Evolutionary conservation across 2,113 vertebrate genomes (phyloP).

Genomic region (Podiceps cristatus): DNA sequence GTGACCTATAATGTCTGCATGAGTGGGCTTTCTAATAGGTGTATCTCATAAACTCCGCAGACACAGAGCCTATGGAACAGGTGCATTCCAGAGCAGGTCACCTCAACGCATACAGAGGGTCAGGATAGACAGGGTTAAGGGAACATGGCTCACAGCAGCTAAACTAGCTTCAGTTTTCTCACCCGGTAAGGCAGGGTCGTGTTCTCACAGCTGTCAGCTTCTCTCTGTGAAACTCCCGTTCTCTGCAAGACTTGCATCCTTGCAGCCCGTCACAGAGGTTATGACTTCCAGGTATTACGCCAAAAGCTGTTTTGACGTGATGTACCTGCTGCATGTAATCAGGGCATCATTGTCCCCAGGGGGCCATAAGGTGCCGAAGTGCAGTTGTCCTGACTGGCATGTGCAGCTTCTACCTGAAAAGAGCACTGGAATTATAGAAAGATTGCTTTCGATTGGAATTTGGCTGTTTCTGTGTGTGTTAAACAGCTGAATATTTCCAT

Average conservation of each 20-base stretch:
- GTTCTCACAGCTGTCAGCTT: not conserved
- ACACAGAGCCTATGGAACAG: not conserved
- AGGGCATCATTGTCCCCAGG: not conserved
- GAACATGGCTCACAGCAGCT: accelerated
- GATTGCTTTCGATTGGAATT: not conserved
- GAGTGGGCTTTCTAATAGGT: not conserved
- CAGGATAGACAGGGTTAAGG: not conserved
- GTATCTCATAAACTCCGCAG: not conserved
- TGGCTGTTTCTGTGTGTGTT: not conserved
- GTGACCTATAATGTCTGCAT: not conserved
- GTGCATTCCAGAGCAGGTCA: not conserved
- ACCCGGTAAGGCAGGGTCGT: accelerated
- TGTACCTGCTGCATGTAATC: not conserved
- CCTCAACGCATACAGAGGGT: not conserved
- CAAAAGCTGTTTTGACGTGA: not conserved
- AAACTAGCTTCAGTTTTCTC: not conserved
- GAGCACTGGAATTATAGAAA: not conserved
- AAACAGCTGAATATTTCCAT: not conserved
- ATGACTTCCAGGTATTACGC: not conserved
- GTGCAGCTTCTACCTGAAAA: not conserved
- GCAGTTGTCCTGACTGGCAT: not conserved
- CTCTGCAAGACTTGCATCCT: not conserved
- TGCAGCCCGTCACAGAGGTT: not conserved
- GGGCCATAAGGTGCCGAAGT: not conserved
- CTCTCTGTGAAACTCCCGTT: not conserved